phyloP scores from a whole-genome alignment of 2,113 vertebrate species.

The Nyctibius bracteatus region DNA sequence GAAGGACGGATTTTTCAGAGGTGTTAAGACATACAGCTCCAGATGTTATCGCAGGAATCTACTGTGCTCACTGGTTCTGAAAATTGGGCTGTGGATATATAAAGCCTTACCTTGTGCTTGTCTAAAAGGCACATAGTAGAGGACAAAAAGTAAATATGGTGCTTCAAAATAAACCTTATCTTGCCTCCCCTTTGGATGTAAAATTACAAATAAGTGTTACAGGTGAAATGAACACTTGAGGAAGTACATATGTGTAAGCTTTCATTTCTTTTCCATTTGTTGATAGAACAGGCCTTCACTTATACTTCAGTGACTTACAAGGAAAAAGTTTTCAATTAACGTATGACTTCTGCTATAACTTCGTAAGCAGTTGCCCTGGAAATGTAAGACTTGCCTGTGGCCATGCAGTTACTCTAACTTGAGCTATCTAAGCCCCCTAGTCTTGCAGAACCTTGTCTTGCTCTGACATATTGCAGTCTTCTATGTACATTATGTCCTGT shows the following conservation, averaged over 20 bases:
- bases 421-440: not conserved
- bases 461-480: not conserved
- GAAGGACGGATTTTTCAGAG: constrained; percentile 31
- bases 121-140: not conserved
- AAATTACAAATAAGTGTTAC: not conserved
- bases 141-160: not conserved
- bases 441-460: not conserved
- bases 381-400: not conserved
- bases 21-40: not conserved
- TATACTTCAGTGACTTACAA: not conserved
- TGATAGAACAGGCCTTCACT: not conserved
- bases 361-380: not conserved
- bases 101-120: not conserved
- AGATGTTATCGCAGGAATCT: constrained; percentile 18
- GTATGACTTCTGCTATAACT: not conserved
- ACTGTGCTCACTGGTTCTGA: not conserved
- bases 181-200: not conserved
- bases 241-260: not conserved
- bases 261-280: not conserved
- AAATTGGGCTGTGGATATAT: not conserved
- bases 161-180: not conserved
- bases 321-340: not conserved
- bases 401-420: not conserved
- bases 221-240: not conserved
- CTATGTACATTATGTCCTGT: not conserved